Evolutionary conservation across 1,140 invertebrate species (phyloP).

Genomic region (Euwallacea similis): DNA sequence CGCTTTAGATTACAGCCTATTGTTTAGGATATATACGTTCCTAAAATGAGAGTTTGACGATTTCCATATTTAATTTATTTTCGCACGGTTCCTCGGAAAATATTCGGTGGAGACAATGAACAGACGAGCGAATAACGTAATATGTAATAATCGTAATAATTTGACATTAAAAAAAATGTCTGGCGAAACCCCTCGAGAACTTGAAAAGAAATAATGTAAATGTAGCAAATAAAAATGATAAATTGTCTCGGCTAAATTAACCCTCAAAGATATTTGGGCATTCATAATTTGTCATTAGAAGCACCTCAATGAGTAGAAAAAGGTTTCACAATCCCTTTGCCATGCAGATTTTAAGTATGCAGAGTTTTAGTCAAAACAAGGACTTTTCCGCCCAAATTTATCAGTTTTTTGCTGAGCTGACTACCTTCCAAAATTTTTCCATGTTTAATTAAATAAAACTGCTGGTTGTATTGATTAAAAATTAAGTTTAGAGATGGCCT

Average conservation of each 20-base stretch:
- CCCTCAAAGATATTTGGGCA: neutral
- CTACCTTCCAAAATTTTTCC: no score
- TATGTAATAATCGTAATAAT: neutral
- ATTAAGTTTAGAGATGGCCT: no score
- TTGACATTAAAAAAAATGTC: neutral
- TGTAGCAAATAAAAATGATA: neutral
- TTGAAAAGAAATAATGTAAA: slow-evolving; percentile 5
- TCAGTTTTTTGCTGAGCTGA: no score
- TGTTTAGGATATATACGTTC: neutral
- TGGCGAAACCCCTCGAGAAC: neutral
- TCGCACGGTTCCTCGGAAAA: neutral
- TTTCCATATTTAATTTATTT: neutral
- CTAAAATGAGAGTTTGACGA: neutral
- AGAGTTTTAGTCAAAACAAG: no score
- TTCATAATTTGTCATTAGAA: neutral
- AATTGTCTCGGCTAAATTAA: neutral
- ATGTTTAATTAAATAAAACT: no score
- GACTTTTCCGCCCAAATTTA: no score
- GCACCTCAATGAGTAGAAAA: no score
- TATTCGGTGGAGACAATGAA: neutral
- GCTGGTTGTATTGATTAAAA: no score
- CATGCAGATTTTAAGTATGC: no score
- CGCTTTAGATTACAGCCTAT: neutral
- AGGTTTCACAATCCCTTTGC: no score
- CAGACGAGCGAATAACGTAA: neutral